Evolutionary conservation across 37 sponge, comb jelly and placozoan genomes (phyloP).

Genomic region (Theonella swinhoei): DNA sequence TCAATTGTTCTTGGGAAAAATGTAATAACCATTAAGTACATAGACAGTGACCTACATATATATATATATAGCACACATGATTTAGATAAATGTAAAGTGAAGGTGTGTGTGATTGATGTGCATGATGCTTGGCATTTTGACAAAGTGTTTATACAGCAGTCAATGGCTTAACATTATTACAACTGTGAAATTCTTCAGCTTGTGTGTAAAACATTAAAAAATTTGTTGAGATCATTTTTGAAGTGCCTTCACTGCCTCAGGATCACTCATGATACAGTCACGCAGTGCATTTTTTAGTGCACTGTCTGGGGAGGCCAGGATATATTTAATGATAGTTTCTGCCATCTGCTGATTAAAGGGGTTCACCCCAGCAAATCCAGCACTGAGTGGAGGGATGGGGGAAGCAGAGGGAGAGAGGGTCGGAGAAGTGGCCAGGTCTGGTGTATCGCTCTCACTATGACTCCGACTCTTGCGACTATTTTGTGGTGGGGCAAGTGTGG

Average conservation of each 20-base stretch:
- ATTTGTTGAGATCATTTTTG: background rate
- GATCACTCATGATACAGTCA: conserved; percentile 6
- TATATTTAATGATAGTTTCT: conserved; percentile 29
- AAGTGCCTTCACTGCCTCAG: conserved; percentile 5
- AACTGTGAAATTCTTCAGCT: no score
- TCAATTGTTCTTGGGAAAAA: no score
- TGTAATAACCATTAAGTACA: no score
- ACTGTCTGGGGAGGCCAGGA: conserved; percentile 36
- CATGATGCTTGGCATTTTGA: no score
- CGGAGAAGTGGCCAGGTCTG: background rate
- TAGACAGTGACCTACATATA: no score
- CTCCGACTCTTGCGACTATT: background rate
- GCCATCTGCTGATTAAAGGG: conserved; percentile 39
- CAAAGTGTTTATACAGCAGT: no score
- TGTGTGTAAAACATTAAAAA: no score
- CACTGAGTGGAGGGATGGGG: background rate
- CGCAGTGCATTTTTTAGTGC: conserved; percentile 39
- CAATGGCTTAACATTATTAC: no score
- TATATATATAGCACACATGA: no score
- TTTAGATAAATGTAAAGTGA: no score
- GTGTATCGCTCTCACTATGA: background rate
- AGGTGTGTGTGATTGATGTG: no score
- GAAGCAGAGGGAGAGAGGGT: background rate
- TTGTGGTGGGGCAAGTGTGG: background rate
- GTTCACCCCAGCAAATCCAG: background rate